A percentile compares a stretch with the other conserved stretches of the same genome.
These are phyloP conservation scores for Lichenostomus cassidix DNA, from an alignment of 2,113 vertebrate genomes.

Conservation along the genomic window DNA sequence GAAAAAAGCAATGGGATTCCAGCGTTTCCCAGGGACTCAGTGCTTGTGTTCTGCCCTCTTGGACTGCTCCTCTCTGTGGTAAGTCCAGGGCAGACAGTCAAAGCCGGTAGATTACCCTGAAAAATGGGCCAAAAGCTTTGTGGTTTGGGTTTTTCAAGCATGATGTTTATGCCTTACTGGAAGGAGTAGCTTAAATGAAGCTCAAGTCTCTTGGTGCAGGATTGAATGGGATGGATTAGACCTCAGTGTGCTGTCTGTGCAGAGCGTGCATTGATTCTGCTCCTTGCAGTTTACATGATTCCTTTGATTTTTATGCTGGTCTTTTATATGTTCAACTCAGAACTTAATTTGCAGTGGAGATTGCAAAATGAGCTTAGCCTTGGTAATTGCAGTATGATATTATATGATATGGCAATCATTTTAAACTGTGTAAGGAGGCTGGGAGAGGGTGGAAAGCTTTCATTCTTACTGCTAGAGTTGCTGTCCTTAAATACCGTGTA, in stretches of 20 bases:
- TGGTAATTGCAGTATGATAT: slow-evolving; percentile 11
- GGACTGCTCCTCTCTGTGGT: neutral
- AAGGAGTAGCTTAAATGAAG: neutral
- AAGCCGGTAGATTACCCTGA: neutral
- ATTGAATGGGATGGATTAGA: neutral
- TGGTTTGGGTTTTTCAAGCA: neutral
- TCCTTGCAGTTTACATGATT: neutral
- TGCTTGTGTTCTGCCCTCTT: neutral
- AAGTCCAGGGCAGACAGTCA: neutral
- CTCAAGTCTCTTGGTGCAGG: neutral
- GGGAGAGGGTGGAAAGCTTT: slow-evolving; percentile 34
- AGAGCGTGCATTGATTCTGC: neutral
- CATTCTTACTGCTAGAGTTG: neutral
- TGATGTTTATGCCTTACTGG: neutral
- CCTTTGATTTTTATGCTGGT: neutral
- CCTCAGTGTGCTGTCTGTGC: neutral
- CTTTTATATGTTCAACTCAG: neutral
- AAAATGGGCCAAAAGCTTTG: neutral
- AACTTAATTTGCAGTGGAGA: slow-evolving; percentile 26
- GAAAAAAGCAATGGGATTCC: neutral
- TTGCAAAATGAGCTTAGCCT: slow-evolving; percentile 10
- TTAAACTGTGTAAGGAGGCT: slow-evolving; percentile 16
- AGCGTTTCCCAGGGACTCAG: neutral
- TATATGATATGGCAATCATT: slow-evolving; percentile 13
- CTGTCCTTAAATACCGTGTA: slow-evolving; percentile 41